A percentile compares a stretch with the other conserved stretches of the same genome.
These are phyloP conservation scores for Ellobius talpinus DNA, from an alignment of 2,113 vertebrate genomes.

Conservation along the genomic window DNA sequence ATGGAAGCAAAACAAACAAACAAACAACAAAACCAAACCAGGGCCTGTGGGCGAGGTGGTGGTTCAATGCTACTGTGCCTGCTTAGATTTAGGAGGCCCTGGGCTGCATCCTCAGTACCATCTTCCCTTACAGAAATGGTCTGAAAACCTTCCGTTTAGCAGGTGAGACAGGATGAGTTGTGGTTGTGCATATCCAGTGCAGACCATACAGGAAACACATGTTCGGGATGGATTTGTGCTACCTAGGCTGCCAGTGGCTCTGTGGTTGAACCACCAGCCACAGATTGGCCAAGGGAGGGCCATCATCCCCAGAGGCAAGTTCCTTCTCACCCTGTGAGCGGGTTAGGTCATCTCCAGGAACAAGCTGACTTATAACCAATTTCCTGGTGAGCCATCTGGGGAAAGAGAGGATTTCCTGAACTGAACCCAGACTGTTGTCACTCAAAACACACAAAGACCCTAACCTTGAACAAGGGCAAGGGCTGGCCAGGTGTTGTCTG, in stretches of 20 bases:
- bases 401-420: conserved; percentile 72
- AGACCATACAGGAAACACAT: not conserved
- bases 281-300: not conserved
- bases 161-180: not conserved
- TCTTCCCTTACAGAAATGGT: not conserved
- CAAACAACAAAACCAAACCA: no score
- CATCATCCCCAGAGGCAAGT: not conserved
- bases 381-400: conserved; percentile 71
- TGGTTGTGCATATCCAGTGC: not conserved
- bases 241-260: not conserved
- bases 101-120: not conserved
- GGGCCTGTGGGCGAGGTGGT: no score
- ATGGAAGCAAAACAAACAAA: not conserved
- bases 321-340: not conserved
- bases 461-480: not conserved
- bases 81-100: not conserved
- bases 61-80: not conserved
- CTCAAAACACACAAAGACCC: conserved; percentile 11
- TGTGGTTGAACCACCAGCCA: not conserved
- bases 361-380: conserved; percentile 69
- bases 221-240: not conserved
- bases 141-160: not conserved
- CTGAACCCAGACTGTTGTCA: not conserved
- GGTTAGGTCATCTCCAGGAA: conserved; percentile 57
- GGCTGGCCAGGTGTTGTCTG: not conserved